These are phyloP conservation scores for Drosophila koepferae DNA, from an alignment of 2,888 invertebrate genomes.

Conservation along the genomic window DNA sequence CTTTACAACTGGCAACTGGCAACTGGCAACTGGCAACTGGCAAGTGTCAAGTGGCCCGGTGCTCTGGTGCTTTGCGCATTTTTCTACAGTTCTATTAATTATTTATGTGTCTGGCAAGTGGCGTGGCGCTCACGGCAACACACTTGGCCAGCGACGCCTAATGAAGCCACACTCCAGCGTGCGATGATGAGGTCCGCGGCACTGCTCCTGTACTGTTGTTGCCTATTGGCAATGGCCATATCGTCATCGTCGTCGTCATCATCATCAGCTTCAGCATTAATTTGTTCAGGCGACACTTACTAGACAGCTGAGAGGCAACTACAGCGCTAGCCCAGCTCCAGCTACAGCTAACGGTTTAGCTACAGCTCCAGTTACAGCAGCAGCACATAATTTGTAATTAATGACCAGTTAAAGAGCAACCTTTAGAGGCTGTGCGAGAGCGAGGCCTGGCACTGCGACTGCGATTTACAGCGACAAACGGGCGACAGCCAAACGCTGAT, in stretches of 20 bases:
- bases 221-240: conserved; percentile 30
- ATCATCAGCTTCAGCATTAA: conserved; percentile 64
- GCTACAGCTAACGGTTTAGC: conserved; percentile 16
- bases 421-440: conserved; percentile 44
- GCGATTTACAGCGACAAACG: conserved; percentile 70
- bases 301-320: conserved; percentile 59
- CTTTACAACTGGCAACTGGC: conserved; percentile 30
- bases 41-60: conserved; percentile 37
- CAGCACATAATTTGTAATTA: conserved; percentile 79
- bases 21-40: conserved; percentile 45
- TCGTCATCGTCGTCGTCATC: conserved; percentile 12
- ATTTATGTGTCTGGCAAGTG: conserved; percentile 68
- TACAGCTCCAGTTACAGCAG: conserved; percentile 27
- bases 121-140: conserved; percentile 20
- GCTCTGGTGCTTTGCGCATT: conserved; percentile 34
- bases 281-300: conserved; percentile 74
- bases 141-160: conserved; percentile 61
- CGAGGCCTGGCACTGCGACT: conserved; percentile 33
- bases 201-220: conserved; percentile 9
- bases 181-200: conserved; percentile 23
- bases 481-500: conserved; percentile 83
- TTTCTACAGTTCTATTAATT: conserved; percentile 74
- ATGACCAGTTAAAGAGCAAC: conserved; percentile 76
- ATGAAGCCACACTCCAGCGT: conserved; percentile 69
- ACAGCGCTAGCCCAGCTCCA: conserved; percentile 20